Base-by-base conservation (phyloP, 1,140 invertebrate genomes). In the Sarcophaga bullata region DNA sequence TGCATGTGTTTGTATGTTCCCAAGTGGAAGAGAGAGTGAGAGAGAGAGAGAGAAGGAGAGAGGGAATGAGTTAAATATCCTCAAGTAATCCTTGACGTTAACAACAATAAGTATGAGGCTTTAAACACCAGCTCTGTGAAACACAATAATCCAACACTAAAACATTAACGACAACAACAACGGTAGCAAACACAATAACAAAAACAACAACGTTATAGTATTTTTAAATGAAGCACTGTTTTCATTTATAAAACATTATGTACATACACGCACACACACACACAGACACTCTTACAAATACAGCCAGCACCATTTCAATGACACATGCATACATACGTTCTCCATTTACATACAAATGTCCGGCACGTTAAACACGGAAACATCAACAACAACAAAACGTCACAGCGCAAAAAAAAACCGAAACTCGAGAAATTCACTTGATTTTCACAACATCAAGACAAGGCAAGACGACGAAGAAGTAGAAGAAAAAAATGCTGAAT, bases 11-110 rank as follows among this genome's bases (percentile, higher is more conserved):
- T 37, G 25, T 37, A 37, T 37, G 4, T 2, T 4, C 4, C 25
- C 25, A 37, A 37, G 25, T 37, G 25, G 1, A 1, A 37, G 25
- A 37, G 25, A 37, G 4, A 37, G 25, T 1, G 25, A 37, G 25
- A 1, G 1, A 37, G 25, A 37, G 25, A 37, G 25, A 37, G 25
- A 37, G n/a, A n/a, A n/a, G 52, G 52, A 13, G 6, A 15, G 54
- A 15, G 11, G 6, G 54, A 15, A 5, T 58, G 54, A 58, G 54
- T 48, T n/a, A 75, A 75, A 48, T 75, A 75, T 75, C 47, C 73
- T 75, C 46, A 75, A 75, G 46, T 75, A 75, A 75, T 75, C 73
- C 73, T 75, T 75, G 73, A 48, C 46, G 73, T 75, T 75, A 48
- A 75, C 25, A 48, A 25, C 68, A 58, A 58, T 58, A n/a, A 58